Evolutionary conservation across 2,113 vertebrate genomes (phyloP).

Genomic region (Paramormyrops kingsleyae): DNA sequence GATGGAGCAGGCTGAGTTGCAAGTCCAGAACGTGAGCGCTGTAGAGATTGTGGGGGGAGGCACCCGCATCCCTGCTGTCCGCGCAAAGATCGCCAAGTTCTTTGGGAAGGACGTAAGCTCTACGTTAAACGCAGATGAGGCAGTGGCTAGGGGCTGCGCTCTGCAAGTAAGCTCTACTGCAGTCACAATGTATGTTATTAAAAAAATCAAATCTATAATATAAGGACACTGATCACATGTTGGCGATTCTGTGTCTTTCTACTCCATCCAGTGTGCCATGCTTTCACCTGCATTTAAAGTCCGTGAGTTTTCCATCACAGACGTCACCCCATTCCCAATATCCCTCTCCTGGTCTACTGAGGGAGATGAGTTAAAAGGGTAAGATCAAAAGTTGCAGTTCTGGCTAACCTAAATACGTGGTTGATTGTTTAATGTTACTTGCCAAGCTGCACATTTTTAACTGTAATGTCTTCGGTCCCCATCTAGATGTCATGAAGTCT

Average conservation of each 20-base stretch:
- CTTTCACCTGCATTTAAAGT: conserved; percentile 75
- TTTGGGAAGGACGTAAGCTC: conserved; percentile 70
- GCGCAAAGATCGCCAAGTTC: conserved; percentile 66
- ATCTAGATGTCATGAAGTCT: conserved; percentile 58
- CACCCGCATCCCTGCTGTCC: conserved; percentile 68
- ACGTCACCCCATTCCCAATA: conserved; percentile 67
- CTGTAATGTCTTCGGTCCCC: neutral
- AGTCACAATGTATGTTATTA: neutral
- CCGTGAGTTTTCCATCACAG: conserved; percentile 69
- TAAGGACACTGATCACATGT: neutral
- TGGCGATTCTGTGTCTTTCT: neutral
- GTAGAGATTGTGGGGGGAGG: conserved; percentile 73
- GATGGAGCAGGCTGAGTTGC: conserved; percentile 62
- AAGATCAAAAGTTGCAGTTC: conserved; percentile 28
- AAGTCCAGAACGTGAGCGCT: conserved; percentile 47
- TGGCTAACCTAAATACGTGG: neutral
- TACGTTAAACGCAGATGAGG: conserved; percentile 73
- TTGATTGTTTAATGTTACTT: neutral
- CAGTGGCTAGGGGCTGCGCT: conserved; percentile 67
- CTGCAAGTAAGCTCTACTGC: conserved; percentile 55
- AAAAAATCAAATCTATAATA: neutral
- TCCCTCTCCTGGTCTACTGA: conserved; percentile 67
- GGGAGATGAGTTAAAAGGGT: conserved; percentile 67
- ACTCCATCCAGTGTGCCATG: conserved; percentile 62
- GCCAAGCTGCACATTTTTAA: neutral